Base-by-base conservation (phyloP, 2,888 invertebrate genomes). In the Sisyra terminalis region DNA sequence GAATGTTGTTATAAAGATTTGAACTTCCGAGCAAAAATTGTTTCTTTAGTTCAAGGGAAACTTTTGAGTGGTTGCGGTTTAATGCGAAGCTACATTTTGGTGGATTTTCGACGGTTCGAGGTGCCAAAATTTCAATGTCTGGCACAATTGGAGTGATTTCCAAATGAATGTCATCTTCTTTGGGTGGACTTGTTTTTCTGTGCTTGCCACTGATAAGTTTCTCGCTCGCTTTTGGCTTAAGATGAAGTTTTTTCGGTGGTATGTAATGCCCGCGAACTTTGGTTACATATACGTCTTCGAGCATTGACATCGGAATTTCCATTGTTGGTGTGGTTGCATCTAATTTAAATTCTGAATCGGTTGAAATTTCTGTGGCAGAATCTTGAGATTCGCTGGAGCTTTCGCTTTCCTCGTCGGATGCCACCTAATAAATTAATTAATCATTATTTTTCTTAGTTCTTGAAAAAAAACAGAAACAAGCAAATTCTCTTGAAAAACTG, bases 271-370 rank as follows among this genome's bases (percentile, higher is more conserved):
- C 68, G 9, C 69, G 57, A 1, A 60, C 64, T 53, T 72, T 75
- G 17, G 70, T 66, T 42, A 75, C 64, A 52, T 67, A 66, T 15
- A 68, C 63, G 52, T 82, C 81, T 54, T 80, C 78, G 48, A 81
- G 75, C 41, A 80, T 70, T 45, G 86, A 85, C 49, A 80, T 75
- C 9, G 87, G 88, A 9, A 81, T 73, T 48, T 79, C 76, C 42
- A 78, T 73, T 1, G 76, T 75, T 15, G 81, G 80, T 1, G 72
- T 73, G 34, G 66, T 61, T 43, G 79, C 81, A 55, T 88, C 87
- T 48, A 85, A 79, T 49, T 86, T 89, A 56, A 90, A 89, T 64
- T 90, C 89, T 17, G 89, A 89, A 64, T 90, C 89, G 0, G 89
- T 89, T 39, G 88, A 88, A 52, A 89, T 89, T 67, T 89, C 89